Evolutionary conservation across 2,888 invertebrate species (phyloP).

Genomic region (Scaptomyza tumidula): DNA sequence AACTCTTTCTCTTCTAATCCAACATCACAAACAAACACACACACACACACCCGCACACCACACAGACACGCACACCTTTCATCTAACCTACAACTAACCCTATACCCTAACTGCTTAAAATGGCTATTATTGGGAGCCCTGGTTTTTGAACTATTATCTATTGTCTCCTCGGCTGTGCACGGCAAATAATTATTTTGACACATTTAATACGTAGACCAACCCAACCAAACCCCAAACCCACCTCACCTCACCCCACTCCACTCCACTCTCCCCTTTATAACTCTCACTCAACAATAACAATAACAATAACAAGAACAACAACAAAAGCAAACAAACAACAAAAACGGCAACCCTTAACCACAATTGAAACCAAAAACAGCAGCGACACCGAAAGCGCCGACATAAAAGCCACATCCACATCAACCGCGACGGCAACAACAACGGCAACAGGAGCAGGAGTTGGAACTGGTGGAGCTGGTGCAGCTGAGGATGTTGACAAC

Average conservation of each 20-base stretch:
- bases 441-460: slow-evolving; percentile 58
- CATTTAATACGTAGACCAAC: slow-evolving; percentile 62
- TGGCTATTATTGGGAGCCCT: slow-evolving; percentile 29
- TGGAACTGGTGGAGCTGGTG: slow-evolving; percentile 24
- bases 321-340: slow-evolving; percentile 39
- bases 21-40: slow-evolving; percentile 10
- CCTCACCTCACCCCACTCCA: not conserved
- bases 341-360: slow-evolving; percentile 49
- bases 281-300: slow-evolving; percentile 36
- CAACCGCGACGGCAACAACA: slow-evolving; percentile 76
- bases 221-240: not conserved
- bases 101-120: slow-evolving; percentile 19
- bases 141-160: slow-evolving; percentile 26
- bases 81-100: slow-evolving; percentile 52
- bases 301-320: slow-evolving; percentile 30
- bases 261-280: slow-evolving; percentile 12
- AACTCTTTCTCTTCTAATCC: slow-evolving; percentile 17
- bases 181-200: slow-evolving; percentile 73
- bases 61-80: slow-evolving; percentile 12
- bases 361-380: slow-evolving; percentile 83
- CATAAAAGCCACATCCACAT: slow-evolving; percentile 83
- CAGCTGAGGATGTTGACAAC: slow-evolving; percentile 36
- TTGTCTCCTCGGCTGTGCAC: slow-evolving; percentile 62
- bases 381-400: slow-evolving; percentile 90
- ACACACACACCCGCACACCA: not conserved